These are phyloP conservation scores for Halcyon leucocephala DNA, from an alignment of 2,797 vertebrate species.

Conservation along the genomic window DNA sequence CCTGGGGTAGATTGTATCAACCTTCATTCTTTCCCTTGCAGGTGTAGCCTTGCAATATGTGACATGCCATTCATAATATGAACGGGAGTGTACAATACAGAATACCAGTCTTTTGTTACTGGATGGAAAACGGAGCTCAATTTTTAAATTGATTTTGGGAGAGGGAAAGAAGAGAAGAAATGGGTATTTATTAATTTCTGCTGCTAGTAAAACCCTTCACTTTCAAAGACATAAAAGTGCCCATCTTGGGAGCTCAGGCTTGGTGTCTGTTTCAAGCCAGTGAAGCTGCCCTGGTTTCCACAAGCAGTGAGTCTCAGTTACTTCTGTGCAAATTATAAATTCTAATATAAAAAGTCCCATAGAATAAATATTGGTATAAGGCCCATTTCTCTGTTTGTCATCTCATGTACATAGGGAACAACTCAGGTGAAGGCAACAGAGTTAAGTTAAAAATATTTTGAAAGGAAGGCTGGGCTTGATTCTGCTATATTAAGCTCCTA, in stretches of 20 bases:
- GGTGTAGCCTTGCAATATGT: slow-evolving; percentile 46
- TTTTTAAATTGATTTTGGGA: slow-evolving; percentile 26
- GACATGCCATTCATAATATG: slow-evolving; percentile 46
- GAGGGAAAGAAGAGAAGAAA: not conserved
- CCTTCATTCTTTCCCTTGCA: slow-evolving; percentile 9
- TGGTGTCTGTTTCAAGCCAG: not conserved
- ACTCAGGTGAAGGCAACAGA: not conserved
- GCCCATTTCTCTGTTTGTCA: not conserved
- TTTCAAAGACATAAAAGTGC: not conserved
- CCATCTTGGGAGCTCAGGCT: not conserved
- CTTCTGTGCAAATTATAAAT: not conserved
- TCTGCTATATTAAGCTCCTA: not conserved
- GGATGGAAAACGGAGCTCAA: not conserved
- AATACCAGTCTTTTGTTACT: not conserved
- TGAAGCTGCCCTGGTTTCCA: not conserved
- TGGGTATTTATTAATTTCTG: not conserved
- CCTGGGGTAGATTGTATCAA: slow-evolving; percentile 45
- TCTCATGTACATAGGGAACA: not conserved
- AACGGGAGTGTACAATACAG: not conserved
- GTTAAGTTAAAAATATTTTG: not conserved
- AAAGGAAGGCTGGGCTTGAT: not conserved
- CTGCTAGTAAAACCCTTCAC: not conserved
- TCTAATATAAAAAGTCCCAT: fast-evolving
- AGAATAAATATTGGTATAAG: not conserved
- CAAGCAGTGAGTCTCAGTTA: not conserved